Evolutionary conservation across 2,888 invertebrate species (phyloP).

Genomic region (Hymenopus coronatus): DNA sequence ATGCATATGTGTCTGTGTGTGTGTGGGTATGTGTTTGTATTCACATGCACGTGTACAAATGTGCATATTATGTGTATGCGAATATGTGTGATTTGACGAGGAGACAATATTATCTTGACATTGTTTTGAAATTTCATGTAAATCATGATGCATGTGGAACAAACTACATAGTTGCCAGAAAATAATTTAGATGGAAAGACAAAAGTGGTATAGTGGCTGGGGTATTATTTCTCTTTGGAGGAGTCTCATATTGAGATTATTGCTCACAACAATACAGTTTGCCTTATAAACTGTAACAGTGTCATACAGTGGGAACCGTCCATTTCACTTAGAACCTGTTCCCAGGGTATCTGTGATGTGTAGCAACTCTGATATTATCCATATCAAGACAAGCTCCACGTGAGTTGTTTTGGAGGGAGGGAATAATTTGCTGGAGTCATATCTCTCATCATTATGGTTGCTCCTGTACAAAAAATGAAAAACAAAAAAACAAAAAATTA

Average conservation of each 20-base stretch:
- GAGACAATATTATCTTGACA: not conserved
- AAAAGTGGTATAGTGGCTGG: not conserved
- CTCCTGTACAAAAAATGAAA: constrained; percentile 17
- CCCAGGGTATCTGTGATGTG: constrained; percentile 12
- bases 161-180: not conserved
- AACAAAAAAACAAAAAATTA: constrained; percentile 19
- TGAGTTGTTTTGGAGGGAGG: not conserved
- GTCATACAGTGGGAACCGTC: constrained; percentile 34
- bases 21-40: no score
- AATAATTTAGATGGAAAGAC: not conserved
- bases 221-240: not conserved
- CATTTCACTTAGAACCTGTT: constrained; percentile 33
- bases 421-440: constrained; percentile 6
- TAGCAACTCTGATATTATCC: constrained; percentile 1
- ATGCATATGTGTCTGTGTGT: no score
- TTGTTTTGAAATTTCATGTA: not conserved
- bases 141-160: not conserved
- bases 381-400: constrained; percentile 3
- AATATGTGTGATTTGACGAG: not conserved
- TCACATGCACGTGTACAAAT: no score
- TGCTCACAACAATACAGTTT: constrained; percentile 30
- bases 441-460: constrained; percentile 10
- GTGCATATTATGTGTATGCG: no score
- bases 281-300: constrained; percentile 34
- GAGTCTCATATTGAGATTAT: constrained; percentile 28